A percentile compares a stretch with the other conserved stretches of the same genome.
These are phyloP conservation scores for Xenus cinereus DNA, from an alignment of 2,113 vertebrate species.

Conservation along the genomic window DNA sequence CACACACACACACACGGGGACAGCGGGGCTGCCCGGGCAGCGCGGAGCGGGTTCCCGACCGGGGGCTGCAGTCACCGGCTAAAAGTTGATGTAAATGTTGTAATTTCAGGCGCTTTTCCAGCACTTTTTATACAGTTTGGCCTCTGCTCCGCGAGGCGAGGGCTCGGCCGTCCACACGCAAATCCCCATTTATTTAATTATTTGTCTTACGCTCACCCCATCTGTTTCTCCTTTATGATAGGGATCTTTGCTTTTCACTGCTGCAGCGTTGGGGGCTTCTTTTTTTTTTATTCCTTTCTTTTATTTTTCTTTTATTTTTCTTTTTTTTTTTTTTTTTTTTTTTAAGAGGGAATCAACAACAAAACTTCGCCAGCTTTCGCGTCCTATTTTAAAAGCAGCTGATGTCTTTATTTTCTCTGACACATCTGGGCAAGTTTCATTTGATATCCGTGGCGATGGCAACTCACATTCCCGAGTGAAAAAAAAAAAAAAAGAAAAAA, in stretches of 20 bases:
- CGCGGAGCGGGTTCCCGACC: not conserved
- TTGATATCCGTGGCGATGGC: not conserved
- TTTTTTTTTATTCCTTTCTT: too few species aligned
- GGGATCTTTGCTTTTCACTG: constrained; percentile 39
- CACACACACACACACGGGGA: too few species aligned
- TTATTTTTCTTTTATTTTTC: not conserved
- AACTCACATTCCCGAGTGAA: constrained; percentile 15
- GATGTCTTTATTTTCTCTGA: constrained; percentile 62
- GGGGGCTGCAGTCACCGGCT: not conserved
- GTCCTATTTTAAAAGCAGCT: constrained; percentile 36
- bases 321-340: not conserved
- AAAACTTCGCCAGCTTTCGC: constrained; percentile 8
- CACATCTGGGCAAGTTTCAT: constrained; percentile 42
- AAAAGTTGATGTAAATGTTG: constrained; percentile 16
- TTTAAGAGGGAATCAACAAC: not conserved
- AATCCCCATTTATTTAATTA: constrained; percentile 11
- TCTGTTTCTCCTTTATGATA: constrained; percentile 53
- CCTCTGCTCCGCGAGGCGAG: constrained; percentile 32
- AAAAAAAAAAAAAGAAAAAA: not conserved
- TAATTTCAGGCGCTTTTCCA: constrained; percentile 40
- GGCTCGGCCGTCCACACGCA: constrained; percentile 41
- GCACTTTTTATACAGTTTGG: constrained; percentile 35
- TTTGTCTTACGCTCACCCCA: not conserved
- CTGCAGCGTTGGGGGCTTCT: not conserved
- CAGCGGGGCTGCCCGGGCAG: not conserved